Base-by-base conservation (phyloP, 2,113 vertebrate genomes). In the Lamprotornis superbus region DNA sequence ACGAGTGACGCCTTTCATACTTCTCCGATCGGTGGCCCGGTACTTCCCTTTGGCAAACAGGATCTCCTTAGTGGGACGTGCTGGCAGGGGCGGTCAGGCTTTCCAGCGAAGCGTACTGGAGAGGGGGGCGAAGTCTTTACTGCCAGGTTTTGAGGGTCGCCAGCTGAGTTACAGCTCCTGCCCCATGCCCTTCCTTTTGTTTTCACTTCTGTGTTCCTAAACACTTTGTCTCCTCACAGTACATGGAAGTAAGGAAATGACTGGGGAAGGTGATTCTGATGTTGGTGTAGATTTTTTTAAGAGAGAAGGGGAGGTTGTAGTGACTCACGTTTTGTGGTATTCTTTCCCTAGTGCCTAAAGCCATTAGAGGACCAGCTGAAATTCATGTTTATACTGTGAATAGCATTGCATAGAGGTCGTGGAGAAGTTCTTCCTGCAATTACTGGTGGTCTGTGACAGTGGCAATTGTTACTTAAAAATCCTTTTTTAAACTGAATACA, bases 81-180 rank as follows among this genome's bases (percentile, higher is more conserved):
- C 57, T 74, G 70, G 39, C 19, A 5, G 18, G 3, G 27, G 39
- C 1, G 7, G 53, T 13, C 23, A 3, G 22, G 11, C 30, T 70
- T 84, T 30, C 19, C n/a, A 73, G 49, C 40, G n/a, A 7, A 55
- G 31, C 33, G 5, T 27, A 6, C 15, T 46, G 31, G n/a, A 40
- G 61, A 70, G 31, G 0, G 2, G 13, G 27, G 40, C 27, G 57
- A 74, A 30, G 50, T 42, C 50, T 83, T 60, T 24, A 6, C 37
- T 5, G 2, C 25, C 2, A 0, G 15, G 7, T 53, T 88, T 39
- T 73, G 52, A 0, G 2, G 13, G 18, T 56, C 2, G 0, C 33
- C 53, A 4, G 18, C 35, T 8, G 35, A 39, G n/a, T 71, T 89
- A 33, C 0, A 21, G 7, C 35, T 79, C 35, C 23, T 67, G 44